Evolutionary conservation across 2,113 vertebrate genomes (phyloP), one percentile per base, ranked within the genome.

Genomic region (Ictalurus furcatus): DNA sequence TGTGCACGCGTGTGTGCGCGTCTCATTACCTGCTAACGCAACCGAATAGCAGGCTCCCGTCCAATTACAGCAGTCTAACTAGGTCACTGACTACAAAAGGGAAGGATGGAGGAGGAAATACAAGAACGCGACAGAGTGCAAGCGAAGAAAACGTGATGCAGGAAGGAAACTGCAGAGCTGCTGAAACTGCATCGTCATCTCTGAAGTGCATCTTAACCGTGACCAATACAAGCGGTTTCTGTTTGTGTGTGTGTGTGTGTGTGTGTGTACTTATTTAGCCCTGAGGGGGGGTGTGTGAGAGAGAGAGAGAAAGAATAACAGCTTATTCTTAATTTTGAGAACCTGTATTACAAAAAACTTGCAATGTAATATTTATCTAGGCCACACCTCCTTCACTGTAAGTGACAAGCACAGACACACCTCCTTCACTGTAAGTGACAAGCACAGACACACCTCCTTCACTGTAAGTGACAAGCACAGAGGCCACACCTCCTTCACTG

Each of bases 51-150:
- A 65, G 74, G 23, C 54, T 34, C 58, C 25, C 9, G 2, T 65
- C 86, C 86, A 80, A 80, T 80, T 80, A 80, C 40, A 54, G 59
- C 78, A 23, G 69, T 65, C 28, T 87, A 85, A 85, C 88, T 73
- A 28, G 81, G 81, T 76, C 80, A 88, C 59, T 23, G 59, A 52
- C 54, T 23, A 28, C 28, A 0, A 44, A 16, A 76, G 37, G 74
- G 8, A 34, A 17, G n/a, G 79, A 83, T 13, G 8, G 19, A n/a
- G 87, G 25, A 59, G 54, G 54, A 84, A 54, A 48, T 21, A 73
- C 1, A 28, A 59, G 54, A 76, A 71, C 34, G 52, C 2, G 54
- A 30, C 25, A 48, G 30, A 67, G 6, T 19, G 59, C 13, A 52
- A 34, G 58, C 40, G 0, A 71, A 73, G 34, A 74, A 88, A 88